Percentiles rank a stretch among this genome's conserved stretches.
Evolutionary conservation across 2,113 vertebrate genomes (phyloP).

Genomic region (Muntiacus reevesi): DNA sequence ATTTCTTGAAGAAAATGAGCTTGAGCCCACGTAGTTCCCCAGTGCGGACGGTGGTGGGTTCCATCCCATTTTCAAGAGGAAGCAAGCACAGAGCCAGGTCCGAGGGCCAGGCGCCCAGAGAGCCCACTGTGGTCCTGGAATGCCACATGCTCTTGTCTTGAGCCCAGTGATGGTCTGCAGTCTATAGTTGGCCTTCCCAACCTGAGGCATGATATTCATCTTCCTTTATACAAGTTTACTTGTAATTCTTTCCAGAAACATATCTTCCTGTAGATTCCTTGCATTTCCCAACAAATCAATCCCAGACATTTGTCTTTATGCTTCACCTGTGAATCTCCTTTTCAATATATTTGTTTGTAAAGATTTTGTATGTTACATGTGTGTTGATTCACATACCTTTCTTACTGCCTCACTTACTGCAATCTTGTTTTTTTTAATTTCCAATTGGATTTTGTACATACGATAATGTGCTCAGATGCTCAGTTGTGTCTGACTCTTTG

Average conservation of each 20-base stretch:
- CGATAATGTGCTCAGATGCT: not conserved
- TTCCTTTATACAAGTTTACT: not conserved
- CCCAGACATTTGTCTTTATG: not conserved
- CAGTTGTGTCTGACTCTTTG: not conserved
- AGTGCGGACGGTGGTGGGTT: not conserved
- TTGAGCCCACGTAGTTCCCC: not conserved
- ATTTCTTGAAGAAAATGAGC: not conserved
- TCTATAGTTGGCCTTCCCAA: not conserved
- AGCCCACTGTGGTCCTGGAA: not conserved
- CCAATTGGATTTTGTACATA: not conserved
- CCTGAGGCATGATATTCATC: not conserved
- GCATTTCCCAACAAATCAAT: not conserved
- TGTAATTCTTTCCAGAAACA: not conserved
- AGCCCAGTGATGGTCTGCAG: not conserved
- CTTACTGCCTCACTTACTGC: not conserved
- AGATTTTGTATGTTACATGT: not conserved
- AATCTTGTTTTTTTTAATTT: not conserved
- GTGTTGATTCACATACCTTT: not conserved
- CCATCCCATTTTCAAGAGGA: not conserved
- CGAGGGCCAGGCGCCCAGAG: not conserved
- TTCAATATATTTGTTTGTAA: not conserved
- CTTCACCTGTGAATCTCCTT: not conserved
- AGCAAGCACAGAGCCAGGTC: not conserved
- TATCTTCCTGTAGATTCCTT: not conserved
- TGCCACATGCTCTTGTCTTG: not conserved